Evolutionary conservation across 2,113 vertebrate species (phyloP), one percentile per base, ranked within the genome.

Genomic region (Scytalopus superciliaris): DNA sequence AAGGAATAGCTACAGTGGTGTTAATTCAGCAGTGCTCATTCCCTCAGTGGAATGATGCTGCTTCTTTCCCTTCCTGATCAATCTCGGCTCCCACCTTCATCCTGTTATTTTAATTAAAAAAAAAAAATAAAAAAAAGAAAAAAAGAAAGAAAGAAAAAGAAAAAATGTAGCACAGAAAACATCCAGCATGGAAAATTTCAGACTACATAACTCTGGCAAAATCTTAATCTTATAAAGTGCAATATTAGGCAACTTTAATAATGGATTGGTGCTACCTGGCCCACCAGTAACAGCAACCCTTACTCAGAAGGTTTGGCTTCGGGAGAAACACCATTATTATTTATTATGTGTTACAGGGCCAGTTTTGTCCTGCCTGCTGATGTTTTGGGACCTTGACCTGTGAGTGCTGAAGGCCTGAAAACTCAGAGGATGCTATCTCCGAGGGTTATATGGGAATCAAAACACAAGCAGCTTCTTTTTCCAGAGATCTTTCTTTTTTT

Each of bases 391-490:
- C 74, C 49, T 85, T 91, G 77, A 74, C 67, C 52, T 62, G 56
- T n/a, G 57, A 87, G 56, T 85, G 67, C 76, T 63, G 64, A 72
- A 81, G n/a, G 69, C 23, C 76, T 68, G 31, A 82, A 88, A 95
- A 83, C 62, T 24, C 28, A 82, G 62, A 83, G 66, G 69, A 75
- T 68, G 49, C 47, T 87, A 82, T 76, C 74, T 93, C 53, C 79
- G 82, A 87, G 72, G 53, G 55, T 49, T 63, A 64, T 7, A 17
- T 17, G 37, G 59, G 70, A 80, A 94, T 74, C 67, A 88, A 94
- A 94, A 88, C 47, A 96, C 9, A 82, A 69, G 21, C 31, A 85
- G 45, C n/a, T 84, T 76, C 53, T 94, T 89, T 63, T 33, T 33
- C 24, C 60, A 90, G 42, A 68, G 15, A 27, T 47, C 45, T 47